These are phyloP conservation scores for Anodontia alba DNA, from an alignment of 2,888 invertebrate species.

Conservation along the genomic window DNA sequence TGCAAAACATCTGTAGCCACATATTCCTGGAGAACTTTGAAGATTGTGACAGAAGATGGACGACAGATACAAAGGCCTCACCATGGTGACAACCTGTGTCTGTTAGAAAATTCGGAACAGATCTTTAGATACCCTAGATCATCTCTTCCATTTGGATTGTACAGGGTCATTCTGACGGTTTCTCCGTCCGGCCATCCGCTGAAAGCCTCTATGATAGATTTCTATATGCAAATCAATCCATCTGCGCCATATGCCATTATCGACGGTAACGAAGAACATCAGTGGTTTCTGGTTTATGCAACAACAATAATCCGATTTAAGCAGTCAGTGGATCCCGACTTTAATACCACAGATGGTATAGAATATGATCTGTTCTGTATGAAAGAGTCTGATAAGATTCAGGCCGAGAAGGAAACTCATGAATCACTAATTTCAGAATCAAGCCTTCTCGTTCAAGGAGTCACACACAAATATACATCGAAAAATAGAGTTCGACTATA, in stretches of 20 bases:
- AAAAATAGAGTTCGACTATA: constrained; percentile 71
- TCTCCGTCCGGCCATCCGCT: constrained; percentile 68
- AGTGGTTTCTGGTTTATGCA: constrained; percentile 72
- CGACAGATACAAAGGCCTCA: constrained; percentile 67
- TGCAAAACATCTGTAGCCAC: constrained; percentile 45
- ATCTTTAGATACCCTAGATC: constrained; percentile 67
- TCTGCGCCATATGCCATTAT: constrained; percentile 75
- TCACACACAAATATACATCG: constrained; percentile 67
- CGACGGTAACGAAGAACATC: constrained; percentile 67
- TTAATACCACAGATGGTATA: constrained; percentile 74
- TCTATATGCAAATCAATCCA: constrained; percentile 69
- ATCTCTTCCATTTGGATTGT: constrained; percentile 73
- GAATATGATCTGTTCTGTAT: constrained; percentile 76
- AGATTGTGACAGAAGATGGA: constrained; percentile 56
- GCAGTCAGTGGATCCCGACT: constrained; percentile 76
- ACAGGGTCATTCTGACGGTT: constrained; percentile 75
- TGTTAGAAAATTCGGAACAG: constrained; percentile 56
- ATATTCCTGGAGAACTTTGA: constrained; percentile 76
- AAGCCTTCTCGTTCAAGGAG: constrained; percentile 61
- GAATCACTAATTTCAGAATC: constrained; percentile 55
- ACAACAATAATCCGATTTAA: constrained; percentile 74
- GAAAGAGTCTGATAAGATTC: constrained; percentile 61
- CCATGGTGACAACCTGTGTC: constrained; percentile 64
- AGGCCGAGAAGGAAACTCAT: constrained; percentile 37
- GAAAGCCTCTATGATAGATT: constrained; percentile 48